Evolutionary conservation across 1,140 invertebrate species (phyloP), one percentile per base, ranked within the genome.

Genomic region (Pogonomyrmex barbatus): DNA sequence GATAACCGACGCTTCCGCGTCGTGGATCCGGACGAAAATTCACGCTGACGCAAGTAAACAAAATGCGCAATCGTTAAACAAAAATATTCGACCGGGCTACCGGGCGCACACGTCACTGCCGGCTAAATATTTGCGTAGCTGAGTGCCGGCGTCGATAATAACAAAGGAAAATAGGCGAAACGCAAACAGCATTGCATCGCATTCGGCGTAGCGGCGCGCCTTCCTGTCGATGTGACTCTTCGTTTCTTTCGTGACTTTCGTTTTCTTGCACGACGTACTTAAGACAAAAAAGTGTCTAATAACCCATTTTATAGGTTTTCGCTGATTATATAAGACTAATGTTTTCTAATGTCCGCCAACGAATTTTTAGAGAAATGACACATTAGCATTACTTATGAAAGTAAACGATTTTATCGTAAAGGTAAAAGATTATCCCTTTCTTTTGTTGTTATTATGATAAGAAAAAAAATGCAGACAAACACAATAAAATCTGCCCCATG

Each of bases 121-220:
- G 54, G 30, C 79, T 83, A 90, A 90, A 90, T 90, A 89, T 90
- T 90, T 90, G 75, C 79, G 56, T 81, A 87, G 81, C 89, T 62
- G 75, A 90, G 89, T 90, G 88, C 88, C 52, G 88, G 78, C 81
- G 67, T 63, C 63, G 71, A 82, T 90, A 90, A 90, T 90, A 90
- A 90, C 82, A 90, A 90, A 90, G 81, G 88, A 90, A 90, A 90
- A 90, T 90, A 89, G 81, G 87, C 52, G 87, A 82, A 39, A 65
- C 33, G 83, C 65, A 58, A 58, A 67, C 85, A 77, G 56, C 62
- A 83, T 45, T 68, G 87, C 77, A 82, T 56, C 73, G 58, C 85
- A 79, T 85, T 87, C 79, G 68, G 56, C 30, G 54, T 60, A 24
- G 42, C 68, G 76, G 60, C 68, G 14, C 39, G 47, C 58, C 82